Conservation (phyloP, 2,888 invertebrate species). For the Caenorhabditis drosophilae region DNA sequence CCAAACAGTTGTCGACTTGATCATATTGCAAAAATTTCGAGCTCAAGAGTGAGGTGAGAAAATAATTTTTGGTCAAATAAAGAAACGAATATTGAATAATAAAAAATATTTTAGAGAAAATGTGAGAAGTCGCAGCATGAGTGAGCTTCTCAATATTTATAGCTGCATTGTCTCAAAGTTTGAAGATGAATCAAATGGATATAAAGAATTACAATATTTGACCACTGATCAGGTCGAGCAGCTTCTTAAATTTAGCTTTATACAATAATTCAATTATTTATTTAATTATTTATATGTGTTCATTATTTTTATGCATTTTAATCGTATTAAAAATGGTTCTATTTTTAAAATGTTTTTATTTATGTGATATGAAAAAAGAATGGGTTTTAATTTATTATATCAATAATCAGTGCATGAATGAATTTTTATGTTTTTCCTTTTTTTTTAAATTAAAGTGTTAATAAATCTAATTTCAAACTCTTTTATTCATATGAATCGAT, state of each 20-base stretch:
- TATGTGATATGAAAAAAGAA: not conserved
- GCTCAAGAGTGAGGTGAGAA: slow-evolving; percentile 47
- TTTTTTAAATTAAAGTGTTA: too few species aligned
- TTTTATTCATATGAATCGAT: too few species aligned
- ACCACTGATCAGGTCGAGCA: slow-evolving; percentile 9
- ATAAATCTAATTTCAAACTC: too few species aligned
- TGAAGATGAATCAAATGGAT: slow-evolving; percentile 6
- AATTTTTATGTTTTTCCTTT: too few species aligned
- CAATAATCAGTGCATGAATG: too few species aligned
- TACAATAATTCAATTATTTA: slow-evolving; percentile 4
- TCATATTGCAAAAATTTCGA: slow-evolving; percentile 57
- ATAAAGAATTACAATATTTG: slow-evolving; percentile 6
- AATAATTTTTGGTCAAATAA: not conserved
- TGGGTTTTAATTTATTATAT: not conserved
- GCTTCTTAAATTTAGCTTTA: slow-evolving; percentile 7
- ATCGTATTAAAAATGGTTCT: not conserved
- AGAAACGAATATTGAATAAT: not conserved
- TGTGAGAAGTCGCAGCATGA: slow-evolving; percentile 9
- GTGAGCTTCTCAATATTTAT: slow-evolving; percentile 7
- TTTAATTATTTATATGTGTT: slow-evolving; percentile 5
- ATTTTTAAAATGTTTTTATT: too few species aligned
- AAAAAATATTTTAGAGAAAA: too few species aligned
- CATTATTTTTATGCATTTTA: not conserved
- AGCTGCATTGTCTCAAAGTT: slow-evolving; percentile 1
- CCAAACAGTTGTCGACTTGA: slow-evolving; percentile 57